Evolutionary conservation across 2,113 vertebrate genomes (phyloP).

Genomic region (Daphoenositta chrysoptera): DNA sequence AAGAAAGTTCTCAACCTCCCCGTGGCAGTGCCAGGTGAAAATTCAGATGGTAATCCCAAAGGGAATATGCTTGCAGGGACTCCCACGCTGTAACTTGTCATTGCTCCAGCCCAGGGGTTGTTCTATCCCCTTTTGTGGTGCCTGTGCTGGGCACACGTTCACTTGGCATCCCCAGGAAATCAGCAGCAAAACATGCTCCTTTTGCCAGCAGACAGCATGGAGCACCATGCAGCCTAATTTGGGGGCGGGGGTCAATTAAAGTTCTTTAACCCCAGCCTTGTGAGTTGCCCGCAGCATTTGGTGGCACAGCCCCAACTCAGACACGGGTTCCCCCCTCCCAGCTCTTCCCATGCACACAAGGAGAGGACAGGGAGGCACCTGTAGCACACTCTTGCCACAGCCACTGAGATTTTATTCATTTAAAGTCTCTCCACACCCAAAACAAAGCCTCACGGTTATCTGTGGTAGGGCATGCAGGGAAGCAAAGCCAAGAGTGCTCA

Average conservation of each 20-base stretch:
- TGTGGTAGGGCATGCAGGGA: accelerated
- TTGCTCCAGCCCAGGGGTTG: background rate
- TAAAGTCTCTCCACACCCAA: accelerated
- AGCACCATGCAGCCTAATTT: background rate
- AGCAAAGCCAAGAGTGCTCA: background rate
- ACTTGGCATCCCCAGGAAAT: background rate
- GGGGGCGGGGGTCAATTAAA: background rate
- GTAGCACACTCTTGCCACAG: background rate
- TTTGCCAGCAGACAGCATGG: accelerated
- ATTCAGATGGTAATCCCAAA: background rate
- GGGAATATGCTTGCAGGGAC: accelerated
- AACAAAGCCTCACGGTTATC: background rate
- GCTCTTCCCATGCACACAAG: background rate
- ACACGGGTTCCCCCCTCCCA: accelerated
- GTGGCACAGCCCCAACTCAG: background rate
- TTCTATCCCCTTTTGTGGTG: accelerated
- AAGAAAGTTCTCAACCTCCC: background rate
- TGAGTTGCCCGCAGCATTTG: accelerated
- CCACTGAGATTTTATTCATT: background rate
- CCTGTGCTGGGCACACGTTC: accelerated
- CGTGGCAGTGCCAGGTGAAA: background rate
- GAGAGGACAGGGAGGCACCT: accelerated
- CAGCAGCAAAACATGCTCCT: accelerated
- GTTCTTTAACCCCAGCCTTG: background rate
- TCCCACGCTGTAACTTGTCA: accelerated